Evolutionary conservation across 2,888 invertebrate genomes (phyloP).

Genomic region (Cataglyphis cursor): DNA sequence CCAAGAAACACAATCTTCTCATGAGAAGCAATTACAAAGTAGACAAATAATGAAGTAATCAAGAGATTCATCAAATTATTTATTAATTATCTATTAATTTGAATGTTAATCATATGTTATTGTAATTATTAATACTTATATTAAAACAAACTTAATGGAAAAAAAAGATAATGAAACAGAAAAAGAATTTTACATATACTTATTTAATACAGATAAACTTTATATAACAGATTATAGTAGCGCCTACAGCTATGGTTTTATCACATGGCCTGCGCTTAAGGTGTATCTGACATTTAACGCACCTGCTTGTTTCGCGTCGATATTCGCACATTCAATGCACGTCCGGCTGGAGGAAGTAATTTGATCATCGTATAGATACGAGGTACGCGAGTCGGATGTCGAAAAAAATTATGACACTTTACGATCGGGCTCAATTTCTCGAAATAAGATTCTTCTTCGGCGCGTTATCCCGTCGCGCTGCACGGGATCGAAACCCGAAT

Average conservation of each 20-base stretch:
- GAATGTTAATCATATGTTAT: neutral
- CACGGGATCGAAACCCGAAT: constrained; percentile 56
- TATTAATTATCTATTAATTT: neutral
- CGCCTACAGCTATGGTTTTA: neutral
- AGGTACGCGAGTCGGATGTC: constrained; percentile 19
- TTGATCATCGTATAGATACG: constrained; percentile 67
- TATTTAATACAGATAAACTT: neutral
- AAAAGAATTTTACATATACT: neutral
- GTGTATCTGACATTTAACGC: constrained; percentile 34
- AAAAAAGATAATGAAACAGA: neutral
- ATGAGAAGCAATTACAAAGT: neutral
- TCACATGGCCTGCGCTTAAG: neutral
- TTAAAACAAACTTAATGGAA: neutral
- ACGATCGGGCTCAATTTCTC: constrained; percentile 73
- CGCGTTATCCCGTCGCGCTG: constrained; percentile 27
- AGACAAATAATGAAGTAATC: neutral
- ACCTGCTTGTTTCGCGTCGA: constrained; percentile 46
- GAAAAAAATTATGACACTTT: constrained; percentile 67
- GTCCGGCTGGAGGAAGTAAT: constrained; percentile 61
- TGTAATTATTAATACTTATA: neutral
- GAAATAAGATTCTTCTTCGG: constrained; percentile 65
- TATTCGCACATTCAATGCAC: constrained; percentile 41
- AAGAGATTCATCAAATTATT: neutral
- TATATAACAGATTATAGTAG: neutral
- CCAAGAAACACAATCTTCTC: constrained; percentile 34